Percentiles rank a stretch among this genome's conserved stretches.
Conservation (phyloP, 2,797 vertebrate genomes). For the Pelobates cultripes region DNA sequence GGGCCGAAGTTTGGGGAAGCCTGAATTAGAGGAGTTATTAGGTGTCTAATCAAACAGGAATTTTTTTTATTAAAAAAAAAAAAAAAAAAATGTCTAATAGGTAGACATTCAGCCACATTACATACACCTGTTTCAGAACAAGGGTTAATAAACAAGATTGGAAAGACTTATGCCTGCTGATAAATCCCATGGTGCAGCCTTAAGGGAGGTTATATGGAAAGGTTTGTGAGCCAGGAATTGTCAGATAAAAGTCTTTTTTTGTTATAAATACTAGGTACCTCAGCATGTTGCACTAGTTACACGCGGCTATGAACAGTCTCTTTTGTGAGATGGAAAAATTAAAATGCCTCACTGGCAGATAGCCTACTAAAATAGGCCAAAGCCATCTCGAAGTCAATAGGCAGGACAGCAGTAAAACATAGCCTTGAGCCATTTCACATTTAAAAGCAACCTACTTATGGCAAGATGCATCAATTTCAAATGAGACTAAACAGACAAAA, state of each 20-base stretch:
- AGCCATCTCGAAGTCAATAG: conserved; percentile 74
- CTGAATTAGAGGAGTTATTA: too few species aligned
- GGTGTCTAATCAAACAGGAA: too few species aligned
- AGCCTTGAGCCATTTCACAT: conserved; percentile 77
- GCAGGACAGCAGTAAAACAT: conserved; percentile 69
- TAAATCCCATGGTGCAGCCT: conserved; percentile 22
- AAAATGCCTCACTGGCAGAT: conserved; percentile 66
- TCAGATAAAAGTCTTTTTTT: conserved; percentile 11
- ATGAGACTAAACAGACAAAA: conserved; percentile 67
- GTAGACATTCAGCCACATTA: too few species aligned
- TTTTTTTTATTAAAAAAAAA: too few species aligned
- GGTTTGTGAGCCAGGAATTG: conserved; percentile 4
- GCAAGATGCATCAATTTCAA: conserved; percentile 85
- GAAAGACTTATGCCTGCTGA: neutral
- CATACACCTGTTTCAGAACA: neutral
- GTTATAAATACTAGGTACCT: conserved; percentile 30
- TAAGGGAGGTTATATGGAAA: conserved; percentile 3
- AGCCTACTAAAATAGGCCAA: conserved; percentile 71
- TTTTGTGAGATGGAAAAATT: conserved; percentile 69
- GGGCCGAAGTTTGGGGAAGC: too few species aligned
- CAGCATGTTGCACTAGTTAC: conserved; percentile 38
- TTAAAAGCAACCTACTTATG: conserved; percentile 90
- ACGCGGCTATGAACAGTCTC: conserved; percentile 59
- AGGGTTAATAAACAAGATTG: neutral
- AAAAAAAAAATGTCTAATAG: too few species aligned